Evolutionary conservation across 1,140 invertebrate genomes (phyloP).

Genomic region (Bombus affinis): DNA sequence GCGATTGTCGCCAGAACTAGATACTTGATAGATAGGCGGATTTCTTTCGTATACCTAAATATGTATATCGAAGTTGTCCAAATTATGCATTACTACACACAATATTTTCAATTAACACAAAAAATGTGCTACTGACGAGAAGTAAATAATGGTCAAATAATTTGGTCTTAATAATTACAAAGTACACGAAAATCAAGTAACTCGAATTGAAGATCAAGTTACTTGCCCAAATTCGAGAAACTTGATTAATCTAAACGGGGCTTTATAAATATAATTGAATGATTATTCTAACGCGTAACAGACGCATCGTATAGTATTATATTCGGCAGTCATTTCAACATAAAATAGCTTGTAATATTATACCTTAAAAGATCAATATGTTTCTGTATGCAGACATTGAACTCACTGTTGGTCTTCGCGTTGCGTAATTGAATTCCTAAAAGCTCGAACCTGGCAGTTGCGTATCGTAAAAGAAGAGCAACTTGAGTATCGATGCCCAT

Average conservation of each 20-base stretch:
- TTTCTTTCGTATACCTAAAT: constrained; percentile 53
- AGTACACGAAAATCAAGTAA: not conserved
- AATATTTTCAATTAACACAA: too few species aligned
- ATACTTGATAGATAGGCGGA: constrained; percentile 5
- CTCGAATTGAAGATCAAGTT: too few species aligned
- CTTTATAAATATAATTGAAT: not conserved
- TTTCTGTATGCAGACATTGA: constrained; percentile 63
- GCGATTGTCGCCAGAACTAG: constrained; percentile 53
- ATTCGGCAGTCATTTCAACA: not conserved
- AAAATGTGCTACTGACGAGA: too few species aligned
- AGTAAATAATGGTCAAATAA: not conserved
- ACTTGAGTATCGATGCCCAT: constrained; percentile 68
- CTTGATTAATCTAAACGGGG: not conserved
- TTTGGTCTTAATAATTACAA: not conserved
- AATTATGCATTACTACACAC: too few species aligned
- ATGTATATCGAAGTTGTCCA: not conserved
- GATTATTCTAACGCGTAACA: too few species aligned
- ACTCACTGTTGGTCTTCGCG: constrained; percentile 41
- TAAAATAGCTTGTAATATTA: constrained; percentile 5
- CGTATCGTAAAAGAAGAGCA: constrained; percentile 68
- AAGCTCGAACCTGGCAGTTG: constrained; percentile 36
- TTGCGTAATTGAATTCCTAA: constrained; percentile 53
- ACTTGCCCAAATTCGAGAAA: not conserved
- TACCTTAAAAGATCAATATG: constrained; percentile 69
- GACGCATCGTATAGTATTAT: too few species aligned